Conservation (phyloP, 2,797 vertebrate species). For the Phylloscopus collybita region DNA sequence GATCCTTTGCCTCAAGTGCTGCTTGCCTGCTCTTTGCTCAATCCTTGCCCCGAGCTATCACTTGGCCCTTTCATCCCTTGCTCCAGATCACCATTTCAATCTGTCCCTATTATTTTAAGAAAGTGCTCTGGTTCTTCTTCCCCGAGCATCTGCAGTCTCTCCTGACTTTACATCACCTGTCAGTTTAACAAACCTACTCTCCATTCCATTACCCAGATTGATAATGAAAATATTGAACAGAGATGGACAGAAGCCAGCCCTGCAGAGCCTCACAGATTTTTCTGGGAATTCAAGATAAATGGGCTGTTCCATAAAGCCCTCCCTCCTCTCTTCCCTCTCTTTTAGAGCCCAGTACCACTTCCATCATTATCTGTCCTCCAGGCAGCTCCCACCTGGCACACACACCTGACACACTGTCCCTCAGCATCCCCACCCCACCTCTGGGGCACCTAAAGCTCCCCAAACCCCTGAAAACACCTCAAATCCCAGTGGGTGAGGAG, state of each 20-base stretch:
- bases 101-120: conserved; percentile 7
- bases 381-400: not conserved
- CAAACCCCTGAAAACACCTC: not conserved
- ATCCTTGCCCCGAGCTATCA: not conserved
- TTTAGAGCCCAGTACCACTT: not conserved
- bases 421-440: not conserved
- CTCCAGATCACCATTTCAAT: conserved; percentile 12
- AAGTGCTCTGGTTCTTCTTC: not conserved
- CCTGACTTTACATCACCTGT: conserved; percentile 13
- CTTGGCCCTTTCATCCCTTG: not conserved
- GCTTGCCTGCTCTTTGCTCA: not conserved
- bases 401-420: not conserved
- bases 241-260: conserved; percentile 58
- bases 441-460: not conserved
- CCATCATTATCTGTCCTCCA: not conserved
- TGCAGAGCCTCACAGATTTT: conserved; percentile 50
- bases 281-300: conserved; percentile 55
- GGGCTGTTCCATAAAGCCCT: not conserved
- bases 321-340: not conserved
- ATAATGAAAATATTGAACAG: conserved; percentile 61
- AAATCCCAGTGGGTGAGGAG: not conserved
- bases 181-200: conserved; percentile 50
- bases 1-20: not conserved
- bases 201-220: conserved; percentile 59
- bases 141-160: not conserved